phyloP scores from a whole-genome alignment of 1,140 invertebrate species.

The Macrosteles quadrilineatus region DNA sequence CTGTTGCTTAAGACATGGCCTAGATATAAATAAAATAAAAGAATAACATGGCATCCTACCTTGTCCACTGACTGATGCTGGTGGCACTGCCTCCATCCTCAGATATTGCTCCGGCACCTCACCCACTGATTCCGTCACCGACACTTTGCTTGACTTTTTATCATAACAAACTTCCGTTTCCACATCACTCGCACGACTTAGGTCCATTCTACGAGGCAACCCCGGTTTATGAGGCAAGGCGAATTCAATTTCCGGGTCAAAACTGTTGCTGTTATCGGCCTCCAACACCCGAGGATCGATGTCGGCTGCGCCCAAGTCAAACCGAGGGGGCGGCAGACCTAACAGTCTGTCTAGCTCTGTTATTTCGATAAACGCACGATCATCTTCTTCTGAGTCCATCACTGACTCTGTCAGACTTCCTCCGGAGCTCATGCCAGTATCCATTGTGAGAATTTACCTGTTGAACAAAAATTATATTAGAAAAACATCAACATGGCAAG shows the following conservation, averaged over 20 bases:
- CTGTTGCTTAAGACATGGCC: no score
- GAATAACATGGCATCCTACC: not conserved
- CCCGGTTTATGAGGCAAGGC: not conserved
- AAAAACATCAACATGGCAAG: not conserved
- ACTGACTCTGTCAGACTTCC: not conserved
- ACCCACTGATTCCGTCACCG: not conserved
- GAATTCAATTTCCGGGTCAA: not conserved
- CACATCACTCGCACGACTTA: not conserved
- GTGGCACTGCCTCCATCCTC: not conserved
- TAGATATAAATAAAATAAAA: no score
- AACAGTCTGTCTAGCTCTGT: constrained; percentile 1
- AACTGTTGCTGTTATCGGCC: not conserved
- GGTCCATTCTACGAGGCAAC: not conserved
- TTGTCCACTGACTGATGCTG: not conserved
- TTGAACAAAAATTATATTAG: not conserved
- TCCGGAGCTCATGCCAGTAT: not conserved
- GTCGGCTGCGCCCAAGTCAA: constrained; percentile 4
- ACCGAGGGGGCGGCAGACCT: constrained; percentile 2
- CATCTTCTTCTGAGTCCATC: not conserved
- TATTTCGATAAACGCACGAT: constrained; percentile 14
- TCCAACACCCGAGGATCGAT: not conserved
- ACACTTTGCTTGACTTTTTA: not conserved
- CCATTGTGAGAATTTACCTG: not conserved
- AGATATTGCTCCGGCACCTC: no score
- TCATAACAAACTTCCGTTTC: constrained; percentile 4